Conservation (phyloP, 2,113 vertebrate species). For the Embiotoca jacksoni region DNA sequence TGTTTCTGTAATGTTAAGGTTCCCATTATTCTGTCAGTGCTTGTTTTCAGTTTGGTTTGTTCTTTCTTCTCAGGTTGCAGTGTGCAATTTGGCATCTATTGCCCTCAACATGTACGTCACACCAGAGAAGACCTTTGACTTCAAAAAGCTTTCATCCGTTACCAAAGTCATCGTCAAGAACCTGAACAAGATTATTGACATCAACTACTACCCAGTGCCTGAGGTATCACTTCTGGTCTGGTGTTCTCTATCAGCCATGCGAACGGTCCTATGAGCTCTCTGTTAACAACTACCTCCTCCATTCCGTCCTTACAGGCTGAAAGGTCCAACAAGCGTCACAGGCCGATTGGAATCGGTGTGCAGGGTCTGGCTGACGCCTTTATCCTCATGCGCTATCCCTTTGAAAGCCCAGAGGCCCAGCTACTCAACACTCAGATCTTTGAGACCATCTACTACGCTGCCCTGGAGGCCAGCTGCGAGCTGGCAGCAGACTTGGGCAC, state of each 20-base stretch:
- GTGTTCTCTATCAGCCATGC: not conserved
- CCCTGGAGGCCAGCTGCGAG: conserved; percentile 95
- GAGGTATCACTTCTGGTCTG: conserved; percentile 84
- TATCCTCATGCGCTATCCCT: conserved; percentile 95
- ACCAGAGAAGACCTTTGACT: conserved; percentile 90
- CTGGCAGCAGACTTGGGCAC: conserved; percentile 88
- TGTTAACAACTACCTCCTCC: conserved; percentile 2
- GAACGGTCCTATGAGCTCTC: not conserved
- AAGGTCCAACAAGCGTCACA: conserved; percentile 92
- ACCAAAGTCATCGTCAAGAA: conserved; percentile 94
- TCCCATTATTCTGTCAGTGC: not conserved
- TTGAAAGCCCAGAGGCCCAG: conserved; percentile 94
- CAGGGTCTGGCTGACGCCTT: conserved; percentile 97
- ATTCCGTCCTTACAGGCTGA: conserved; percentile 83
- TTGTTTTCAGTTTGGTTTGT: not conserved
- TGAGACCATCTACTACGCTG: conserved; percentile 96
- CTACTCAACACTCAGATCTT: conserved; percentile 94
- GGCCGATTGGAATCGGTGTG: conserved; percentile 96
- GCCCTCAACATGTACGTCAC: conserved; percentile 98
- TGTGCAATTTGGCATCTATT: conserved; percentile 96
- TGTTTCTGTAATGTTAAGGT: not conserved
- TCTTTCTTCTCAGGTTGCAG: conserved; percentile 87
- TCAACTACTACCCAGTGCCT: conserved; percentile 95
- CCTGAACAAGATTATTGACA: conserved; percentile 98
- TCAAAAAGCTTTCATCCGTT: conserved; percentile 91